Evolutionary conservation across 64 coral and sea anemone genomes (phyloP).

Genomic region (Cladopsammia gracilis): DNA sequence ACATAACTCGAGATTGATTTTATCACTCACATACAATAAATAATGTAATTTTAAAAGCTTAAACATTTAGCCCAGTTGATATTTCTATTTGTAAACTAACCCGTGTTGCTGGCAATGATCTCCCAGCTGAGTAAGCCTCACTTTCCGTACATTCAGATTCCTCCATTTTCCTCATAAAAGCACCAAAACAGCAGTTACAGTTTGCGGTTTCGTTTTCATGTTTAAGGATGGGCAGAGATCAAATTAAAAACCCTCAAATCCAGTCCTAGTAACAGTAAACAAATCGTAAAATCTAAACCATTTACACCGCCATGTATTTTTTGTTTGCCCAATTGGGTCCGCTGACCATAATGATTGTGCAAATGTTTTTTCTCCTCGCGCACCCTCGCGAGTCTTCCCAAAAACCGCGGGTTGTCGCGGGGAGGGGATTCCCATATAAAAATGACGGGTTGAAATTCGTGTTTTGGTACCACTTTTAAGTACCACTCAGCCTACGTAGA

Average conservation of each 20-base stretch:
- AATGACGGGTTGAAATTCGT: no score
- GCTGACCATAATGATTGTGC: neutral
- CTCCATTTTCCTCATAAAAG: neutral
- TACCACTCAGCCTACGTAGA: no score
- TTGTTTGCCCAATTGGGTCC: neutral
- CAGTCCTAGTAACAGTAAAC: conserved; percentile 17
- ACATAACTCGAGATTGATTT: no score
- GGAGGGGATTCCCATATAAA: no score
- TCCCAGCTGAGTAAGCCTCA: neutral
- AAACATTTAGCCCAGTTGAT: no score
- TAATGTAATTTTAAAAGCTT: neutral
- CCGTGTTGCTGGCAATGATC: neutral
- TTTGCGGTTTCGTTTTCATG: conserved; percentile 1
- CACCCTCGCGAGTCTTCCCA: no score
- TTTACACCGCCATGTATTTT: neutral
- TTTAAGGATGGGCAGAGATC: neutral
- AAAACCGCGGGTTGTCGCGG: no score
- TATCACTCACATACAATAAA: neutral
- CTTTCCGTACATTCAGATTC: neutral
- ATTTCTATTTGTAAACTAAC: neutral
- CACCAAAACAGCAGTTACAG: neutral
- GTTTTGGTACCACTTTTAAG: no score
- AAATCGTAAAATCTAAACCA: neutral
- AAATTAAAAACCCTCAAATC: neutral
- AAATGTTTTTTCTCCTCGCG: neutral